Percentiles rank a stretch among this genome's conserved stretches.
Conservation (phyloP, 2,888 invertebrate genomes). For the Drosophila ustulata region DNA sequence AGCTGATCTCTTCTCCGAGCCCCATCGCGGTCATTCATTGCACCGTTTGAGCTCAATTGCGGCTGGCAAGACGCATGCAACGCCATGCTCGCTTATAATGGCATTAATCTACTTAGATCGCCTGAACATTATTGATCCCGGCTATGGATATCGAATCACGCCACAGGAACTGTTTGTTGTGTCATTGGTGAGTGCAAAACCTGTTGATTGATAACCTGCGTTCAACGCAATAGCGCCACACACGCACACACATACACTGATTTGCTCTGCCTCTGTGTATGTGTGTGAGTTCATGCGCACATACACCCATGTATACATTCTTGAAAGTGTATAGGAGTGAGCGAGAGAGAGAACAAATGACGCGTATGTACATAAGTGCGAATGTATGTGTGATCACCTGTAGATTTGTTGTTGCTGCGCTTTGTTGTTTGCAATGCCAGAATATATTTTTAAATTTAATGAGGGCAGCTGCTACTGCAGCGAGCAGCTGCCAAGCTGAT, state of each 20-base stretch:
- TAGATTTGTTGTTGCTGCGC: constrained; percentile 21
- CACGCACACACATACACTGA: background rate
- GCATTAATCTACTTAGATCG: constrained; percentile 97
- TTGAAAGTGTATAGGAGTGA: background rate
- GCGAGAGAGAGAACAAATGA: background rate
- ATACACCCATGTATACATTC: constrained; percentile 9
- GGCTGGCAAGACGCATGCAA: constrained; percentile 91
- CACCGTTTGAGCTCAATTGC: constrained; percentile 91
- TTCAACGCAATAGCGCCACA: constrained; percentile 32
- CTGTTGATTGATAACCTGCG: constrained; percentile 66
- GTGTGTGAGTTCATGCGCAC: constrained; percentile 15
- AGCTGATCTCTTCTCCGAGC: constrained; percentile 93
- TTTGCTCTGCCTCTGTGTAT: background rate
- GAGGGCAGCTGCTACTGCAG: constrained; percentile 28
- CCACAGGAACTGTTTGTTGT: constrained; percentile 97
- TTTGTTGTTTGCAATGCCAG: constrained; percentile 19
- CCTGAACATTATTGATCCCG: constrained; percentile 91
- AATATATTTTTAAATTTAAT: constrained; percentile 37
- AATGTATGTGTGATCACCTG: constrained; percentile 12
- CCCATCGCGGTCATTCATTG: constrained; percentile 90
- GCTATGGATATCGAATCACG: constrained; percentile 92
- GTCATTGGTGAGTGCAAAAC: constrained; percentile 89
- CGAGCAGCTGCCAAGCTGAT: constrained; percentile 8
- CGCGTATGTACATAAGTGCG: background rate
- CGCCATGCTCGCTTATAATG: constrained; percentile 95